These are phyloP conservation scores for Mactromeris polynyma DNA, from an alignment of 2,888 invertebrate species.

Conservation along the genomic window DNA sequence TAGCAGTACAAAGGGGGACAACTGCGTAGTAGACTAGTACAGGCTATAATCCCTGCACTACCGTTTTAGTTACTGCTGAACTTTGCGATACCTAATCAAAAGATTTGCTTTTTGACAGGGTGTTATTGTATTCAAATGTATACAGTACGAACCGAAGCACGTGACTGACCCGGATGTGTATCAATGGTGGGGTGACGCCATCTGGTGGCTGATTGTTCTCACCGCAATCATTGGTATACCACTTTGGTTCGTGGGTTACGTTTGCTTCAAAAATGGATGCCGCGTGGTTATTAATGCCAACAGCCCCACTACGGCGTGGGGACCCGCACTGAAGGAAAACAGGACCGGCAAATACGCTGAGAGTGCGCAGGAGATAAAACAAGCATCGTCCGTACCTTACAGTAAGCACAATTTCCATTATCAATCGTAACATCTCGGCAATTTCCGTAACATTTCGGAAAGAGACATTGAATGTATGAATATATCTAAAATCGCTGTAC, in stretches of 20 bases:
- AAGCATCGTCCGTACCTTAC: neutral
- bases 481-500: no score
- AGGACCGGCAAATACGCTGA: conserved; percentile 31
- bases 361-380: neutral
- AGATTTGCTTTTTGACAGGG: conserved; percentile 70
- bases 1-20: no score
- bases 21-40: no score
- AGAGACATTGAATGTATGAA: no score
- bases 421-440: no score
- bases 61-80: no score
- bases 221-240: conserved; percentile 77
- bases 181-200: conserved; percentile 75
- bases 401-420: neutral
- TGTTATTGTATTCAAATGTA: conserved; percentile 79
- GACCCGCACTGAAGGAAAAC: conserved; percentile 55
- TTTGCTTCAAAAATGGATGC: conserved; percentile 69
- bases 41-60: no score
- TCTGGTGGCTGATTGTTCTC: conserved; percentile 81
- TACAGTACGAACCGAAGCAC: conserved; percentile 78
- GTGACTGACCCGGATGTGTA: conserved; percentile 69
- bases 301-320: conserved; percentile 44
- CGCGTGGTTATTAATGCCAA: conserved; percentile 31
- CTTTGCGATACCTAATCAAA: no score
- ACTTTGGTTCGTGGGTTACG: conserved; percentile 75
- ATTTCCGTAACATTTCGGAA: no score